Conservation (phyloP, 2,888 invertebrate species). For the Chymomyza amoena region DNA sequence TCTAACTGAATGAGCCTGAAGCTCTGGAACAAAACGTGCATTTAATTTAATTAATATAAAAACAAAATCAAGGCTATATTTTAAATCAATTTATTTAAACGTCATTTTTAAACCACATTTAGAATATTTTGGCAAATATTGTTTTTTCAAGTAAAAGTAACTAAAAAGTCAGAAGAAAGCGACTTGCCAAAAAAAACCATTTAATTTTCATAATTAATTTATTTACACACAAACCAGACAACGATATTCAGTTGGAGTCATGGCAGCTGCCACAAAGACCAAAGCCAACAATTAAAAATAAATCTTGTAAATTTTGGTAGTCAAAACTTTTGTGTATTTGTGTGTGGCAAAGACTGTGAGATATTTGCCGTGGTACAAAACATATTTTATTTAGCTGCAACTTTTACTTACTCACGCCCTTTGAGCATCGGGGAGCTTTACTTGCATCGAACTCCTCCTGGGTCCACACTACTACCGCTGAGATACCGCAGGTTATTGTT, state of each 20-base stretch:
- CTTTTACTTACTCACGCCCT: conserved; percentile 66
- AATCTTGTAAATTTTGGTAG: conserved; percentile 69
- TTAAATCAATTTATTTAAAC: no score
- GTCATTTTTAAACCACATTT: no score
- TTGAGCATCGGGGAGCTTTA: conserved; percentile 12
- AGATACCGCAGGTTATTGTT: conserved; percentile 8
- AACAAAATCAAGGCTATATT: no score
- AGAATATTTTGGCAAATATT: no score
- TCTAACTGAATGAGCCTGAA: no score
- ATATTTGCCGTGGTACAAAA: conserved; percentile 63
- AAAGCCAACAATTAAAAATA: conserved; percentile 72
- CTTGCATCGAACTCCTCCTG: neutral
- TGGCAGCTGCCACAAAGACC: conserved; percentile 69
- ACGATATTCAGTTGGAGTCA: conserved; percentile 8
- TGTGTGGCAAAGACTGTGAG: conserved; percentile 31
- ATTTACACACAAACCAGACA: conserved; percentile 42
- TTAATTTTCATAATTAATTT: conserved; percentile 53
- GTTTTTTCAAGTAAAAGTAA: no score
- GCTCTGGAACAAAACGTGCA: no score
- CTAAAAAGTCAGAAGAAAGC: no score
- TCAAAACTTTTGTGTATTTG: conserved; percentile 56
- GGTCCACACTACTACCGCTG: neutral
- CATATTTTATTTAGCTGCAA: conserved; percentile 70
- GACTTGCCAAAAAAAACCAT: no score
- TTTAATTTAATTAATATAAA: no score